Evolutionary conservation across 2,797 vertebrate genomes (phyloP).

Genomic region (Lacerta agilis): DNA sequence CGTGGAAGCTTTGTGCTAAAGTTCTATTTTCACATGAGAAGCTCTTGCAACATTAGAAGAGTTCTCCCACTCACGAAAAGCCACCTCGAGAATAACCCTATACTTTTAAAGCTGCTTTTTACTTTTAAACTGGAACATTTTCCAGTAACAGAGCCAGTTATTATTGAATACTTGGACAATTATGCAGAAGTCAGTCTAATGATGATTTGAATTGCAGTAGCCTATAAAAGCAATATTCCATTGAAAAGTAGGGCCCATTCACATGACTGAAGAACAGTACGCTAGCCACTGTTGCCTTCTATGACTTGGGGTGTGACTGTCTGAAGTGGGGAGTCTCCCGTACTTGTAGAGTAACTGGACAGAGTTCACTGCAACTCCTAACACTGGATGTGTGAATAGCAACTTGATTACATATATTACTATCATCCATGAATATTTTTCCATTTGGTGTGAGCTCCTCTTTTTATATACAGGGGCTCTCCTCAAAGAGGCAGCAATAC

Average conservation of each 20-base stretch:
- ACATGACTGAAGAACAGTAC: too few species aligned
- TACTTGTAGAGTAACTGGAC: not conserved
- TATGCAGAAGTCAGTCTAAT: not conserved
- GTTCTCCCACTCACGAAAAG: not conserved
- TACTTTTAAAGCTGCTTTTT: not conserved
- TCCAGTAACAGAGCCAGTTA: not conserved
- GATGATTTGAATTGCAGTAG: not conserved
- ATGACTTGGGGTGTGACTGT: too few species aligned
- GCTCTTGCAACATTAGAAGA: not conserved
- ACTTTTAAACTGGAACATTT: not conserved
- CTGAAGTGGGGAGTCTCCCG: too few species aligned
- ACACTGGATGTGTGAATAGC: not conserved
- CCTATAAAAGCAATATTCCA: not conserved
- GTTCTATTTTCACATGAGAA: not conserved
- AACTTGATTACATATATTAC: not conserved
- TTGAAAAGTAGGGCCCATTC: too few species aligned
- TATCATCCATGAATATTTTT: not conserved
- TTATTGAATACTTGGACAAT: conserved; percentile 19
- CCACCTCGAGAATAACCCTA: not conserved
- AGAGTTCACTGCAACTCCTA: not conserved
- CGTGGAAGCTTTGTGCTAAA: not conserved
- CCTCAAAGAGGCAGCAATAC: not conserved
- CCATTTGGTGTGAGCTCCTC: not conserved
- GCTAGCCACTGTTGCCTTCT: too few species aligned
- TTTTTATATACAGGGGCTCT: not conserved